phyloP scores from a whole-genome alignment of 2,888 invertebrate genomes.

The Atethmia centrago region DNA sequence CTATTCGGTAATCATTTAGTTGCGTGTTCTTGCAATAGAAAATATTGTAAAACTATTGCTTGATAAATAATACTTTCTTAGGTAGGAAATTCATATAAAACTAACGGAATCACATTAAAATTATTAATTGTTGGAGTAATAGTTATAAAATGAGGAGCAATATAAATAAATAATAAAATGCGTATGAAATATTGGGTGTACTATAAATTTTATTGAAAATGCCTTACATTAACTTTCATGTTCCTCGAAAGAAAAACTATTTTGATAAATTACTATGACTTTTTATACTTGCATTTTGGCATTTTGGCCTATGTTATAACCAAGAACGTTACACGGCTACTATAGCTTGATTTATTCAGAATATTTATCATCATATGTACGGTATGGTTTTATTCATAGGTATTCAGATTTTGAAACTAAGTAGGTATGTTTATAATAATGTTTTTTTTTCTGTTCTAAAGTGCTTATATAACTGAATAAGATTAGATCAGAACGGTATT shows the following conservation, averaged over 20 bases:
- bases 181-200: constrained; percentile 11
- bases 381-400: too few relatives aligned
- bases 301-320: too few relatives aligned
- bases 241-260: not conserved
- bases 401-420: too few relatives aligned
- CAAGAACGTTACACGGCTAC: too few relatives aligned
- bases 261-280: not conserved
- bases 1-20: not conserved
- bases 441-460: too few relatives aligned
- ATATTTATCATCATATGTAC: too few relatives aligned
- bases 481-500: too few relatives aligned
- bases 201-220: not conserved
- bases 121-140: constrained; percentile 20
- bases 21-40: not conserved
- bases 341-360: too few relatives aligned
- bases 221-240: not conserved
- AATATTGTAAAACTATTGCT: not conserved
- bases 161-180: constrained; percentile 29
- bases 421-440: too few relatives aligned
- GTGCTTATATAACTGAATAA: too few relatives aligned
- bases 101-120: not conserved
- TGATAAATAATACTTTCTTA: constrained; percentile 13
- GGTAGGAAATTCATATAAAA: constrained; percentile 4
- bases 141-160: constrained; percentile 2
- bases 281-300: not conserved